Evolutionary conservation across 2,113 vertebrate genomes (phyloP).

Genomic region (Otolemur garnettii): DNA sequence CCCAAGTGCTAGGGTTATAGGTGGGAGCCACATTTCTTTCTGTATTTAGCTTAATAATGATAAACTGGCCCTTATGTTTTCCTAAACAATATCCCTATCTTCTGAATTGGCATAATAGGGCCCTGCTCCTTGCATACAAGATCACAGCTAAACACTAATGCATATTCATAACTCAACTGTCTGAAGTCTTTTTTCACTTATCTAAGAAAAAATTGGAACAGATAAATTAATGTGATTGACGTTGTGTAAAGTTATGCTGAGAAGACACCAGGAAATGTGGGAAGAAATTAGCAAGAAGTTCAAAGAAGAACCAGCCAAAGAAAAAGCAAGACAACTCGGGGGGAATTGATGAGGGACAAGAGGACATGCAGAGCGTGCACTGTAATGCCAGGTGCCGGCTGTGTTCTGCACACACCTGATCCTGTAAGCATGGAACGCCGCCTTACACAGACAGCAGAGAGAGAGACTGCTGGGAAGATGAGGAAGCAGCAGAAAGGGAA

Average conservation of each 20-base stretch:
- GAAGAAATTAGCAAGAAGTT: background rate
- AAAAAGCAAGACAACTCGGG: background rate
- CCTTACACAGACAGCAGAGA: too few relatives aligned
- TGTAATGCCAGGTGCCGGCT: rapidly evolving
- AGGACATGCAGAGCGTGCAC: rapidly evolving
- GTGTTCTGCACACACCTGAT: rapidly evolving
- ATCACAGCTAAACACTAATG: background rate
- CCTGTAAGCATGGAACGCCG: rapidly evolving
- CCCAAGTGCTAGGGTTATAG: too few relatives aligned
- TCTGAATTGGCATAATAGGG: background rate
- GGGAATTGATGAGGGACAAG: rapidly evolving
- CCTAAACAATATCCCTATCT: background rate
- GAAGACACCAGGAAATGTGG: background rate
- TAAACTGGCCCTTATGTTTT: background rate
- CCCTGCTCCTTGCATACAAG: background rate
- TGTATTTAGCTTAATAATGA: background rate
- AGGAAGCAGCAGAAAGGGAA: background rate
- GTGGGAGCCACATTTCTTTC: background rate
- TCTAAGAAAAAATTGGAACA: background rate
- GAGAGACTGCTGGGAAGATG: rapidly evolving
- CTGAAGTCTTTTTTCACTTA: background rate
- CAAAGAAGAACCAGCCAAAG: background rate
- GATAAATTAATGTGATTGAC: background rate
- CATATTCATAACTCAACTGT: background rate
- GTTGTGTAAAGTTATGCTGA: rapidly evolving